Conservation (phyloP, 2,797 vertebrate species). For the Rhabdomys pumilio region DNA sequence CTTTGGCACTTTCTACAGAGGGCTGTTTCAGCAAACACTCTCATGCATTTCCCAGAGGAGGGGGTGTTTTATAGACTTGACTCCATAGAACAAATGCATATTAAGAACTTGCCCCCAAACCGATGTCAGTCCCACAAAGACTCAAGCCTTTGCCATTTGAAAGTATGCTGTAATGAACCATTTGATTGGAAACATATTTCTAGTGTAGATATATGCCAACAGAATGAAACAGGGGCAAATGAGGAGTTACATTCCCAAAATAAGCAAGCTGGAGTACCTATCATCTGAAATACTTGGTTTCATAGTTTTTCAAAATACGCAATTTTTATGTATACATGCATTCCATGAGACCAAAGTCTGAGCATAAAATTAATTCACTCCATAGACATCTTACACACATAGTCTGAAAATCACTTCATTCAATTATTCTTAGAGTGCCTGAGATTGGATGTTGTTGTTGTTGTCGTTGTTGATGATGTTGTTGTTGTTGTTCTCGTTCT, state of each 20-base stretch:
- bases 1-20: background rate
- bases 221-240: background rate
- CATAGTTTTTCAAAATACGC: background rate
- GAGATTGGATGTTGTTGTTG: background rate
- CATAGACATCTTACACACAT: background rate
- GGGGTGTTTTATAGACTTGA: background rate
- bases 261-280: background rate
- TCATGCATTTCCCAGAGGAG: background rate
- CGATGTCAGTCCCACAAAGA: background rate
- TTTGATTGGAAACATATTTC: background rate
- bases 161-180: background rate
- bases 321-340: background rate
- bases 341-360: background rate
- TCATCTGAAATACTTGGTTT: background rate
- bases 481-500: too few relatives aligned
- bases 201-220: too few relatives aligned
- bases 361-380: background rate
- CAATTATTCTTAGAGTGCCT: background rate
- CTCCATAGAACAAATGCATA: background rate
- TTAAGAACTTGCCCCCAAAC: conserved; percentile 10
- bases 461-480: too few relatives aligned
- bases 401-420: background rate
- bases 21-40: background rate
- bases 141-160: background rate
- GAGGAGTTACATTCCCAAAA: background rate